These are phyloP conservation scores for Oxytorus armatus DNA, from an alignment of 2,888 invertebrate species.

Conservation along the genomic window DNA sequence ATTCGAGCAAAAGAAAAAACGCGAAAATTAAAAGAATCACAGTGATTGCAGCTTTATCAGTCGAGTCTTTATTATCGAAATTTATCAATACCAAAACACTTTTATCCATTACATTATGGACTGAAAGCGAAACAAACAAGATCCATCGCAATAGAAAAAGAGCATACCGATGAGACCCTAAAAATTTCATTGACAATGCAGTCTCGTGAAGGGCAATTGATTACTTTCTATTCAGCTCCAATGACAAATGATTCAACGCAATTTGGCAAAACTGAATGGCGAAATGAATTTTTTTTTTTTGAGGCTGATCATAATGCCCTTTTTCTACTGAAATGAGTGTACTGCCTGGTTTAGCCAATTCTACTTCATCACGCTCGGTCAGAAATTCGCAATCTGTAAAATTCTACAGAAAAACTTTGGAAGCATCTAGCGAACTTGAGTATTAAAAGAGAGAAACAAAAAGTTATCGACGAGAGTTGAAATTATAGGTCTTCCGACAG, in stretches of 20 bases:
- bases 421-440: constrained; percentile 10
- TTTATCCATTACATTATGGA: background rate
- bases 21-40: background rate
- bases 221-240: background rate
- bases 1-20: background rate
- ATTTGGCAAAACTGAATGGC: background rate
- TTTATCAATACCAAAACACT: background rate
- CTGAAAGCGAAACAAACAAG: background rate
- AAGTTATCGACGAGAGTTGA: constrained; percentile 35
- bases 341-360: background rate
- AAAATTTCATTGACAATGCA: background rate
- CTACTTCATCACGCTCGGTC: background rate
- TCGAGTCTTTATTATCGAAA: background rate
- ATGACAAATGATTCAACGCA: background rate
- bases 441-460: constrained; percentile 4
- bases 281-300: background rate
- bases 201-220: background rate
- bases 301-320: background rate
- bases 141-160: background rate
- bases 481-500: constrained; percentile 11
- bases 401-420: background rate
- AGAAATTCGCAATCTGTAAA: constrained; percentile 11
- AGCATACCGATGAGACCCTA: background rate
- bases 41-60: background rate
- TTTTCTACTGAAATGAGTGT: background rate